Conservation (phyloP, 1,140 invertebrate species). For the Bombus pyrosoma region DNA sequence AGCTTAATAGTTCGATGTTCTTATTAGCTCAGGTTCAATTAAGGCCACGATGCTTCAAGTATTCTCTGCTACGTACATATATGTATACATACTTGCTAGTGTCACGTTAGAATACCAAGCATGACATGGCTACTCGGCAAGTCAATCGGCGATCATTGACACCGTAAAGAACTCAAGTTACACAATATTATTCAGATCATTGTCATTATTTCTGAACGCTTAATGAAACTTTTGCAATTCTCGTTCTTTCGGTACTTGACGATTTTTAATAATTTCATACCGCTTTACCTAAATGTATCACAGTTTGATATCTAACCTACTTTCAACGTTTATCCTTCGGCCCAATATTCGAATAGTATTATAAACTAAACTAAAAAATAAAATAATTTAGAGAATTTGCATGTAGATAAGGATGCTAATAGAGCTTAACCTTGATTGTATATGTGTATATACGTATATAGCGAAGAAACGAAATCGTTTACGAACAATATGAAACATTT, state of each 20-base stretch:
- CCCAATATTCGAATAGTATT: not conserved
- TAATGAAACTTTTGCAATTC: no score
- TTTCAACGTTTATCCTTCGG: not conserved
- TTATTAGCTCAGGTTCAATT: conserved; percentile 69
- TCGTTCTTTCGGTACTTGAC: no score
- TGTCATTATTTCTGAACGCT: not conserved
- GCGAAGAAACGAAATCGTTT: not conserved
- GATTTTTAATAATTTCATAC: no score
- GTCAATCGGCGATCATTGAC: conserved; percentile 19
- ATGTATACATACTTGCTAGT: conserved; percentile 55
- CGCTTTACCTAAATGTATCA: not conserved
- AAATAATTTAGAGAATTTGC: not conserved
- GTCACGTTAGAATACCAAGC: conserved; percentile 63
- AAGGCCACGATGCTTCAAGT: conserved; percentile 64
- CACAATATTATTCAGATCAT: not conserved
- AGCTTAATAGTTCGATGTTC: conserved; percentile 40
- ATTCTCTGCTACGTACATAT: conserved; percentile 45
- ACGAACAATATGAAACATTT: not conserved
- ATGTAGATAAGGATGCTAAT: not conserved
- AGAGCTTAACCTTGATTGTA: no score
- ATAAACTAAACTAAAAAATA: not conserved
- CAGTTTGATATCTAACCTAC: not conserved
- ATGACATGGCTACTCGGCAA: not conserved
- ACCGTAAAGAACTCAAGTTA: not conserved
- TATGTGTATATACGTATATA: no score